Base-by-base conservation (phyloP, 53 echinoderm and acorn worm genomes). In the Henricia sp. region DNA sequence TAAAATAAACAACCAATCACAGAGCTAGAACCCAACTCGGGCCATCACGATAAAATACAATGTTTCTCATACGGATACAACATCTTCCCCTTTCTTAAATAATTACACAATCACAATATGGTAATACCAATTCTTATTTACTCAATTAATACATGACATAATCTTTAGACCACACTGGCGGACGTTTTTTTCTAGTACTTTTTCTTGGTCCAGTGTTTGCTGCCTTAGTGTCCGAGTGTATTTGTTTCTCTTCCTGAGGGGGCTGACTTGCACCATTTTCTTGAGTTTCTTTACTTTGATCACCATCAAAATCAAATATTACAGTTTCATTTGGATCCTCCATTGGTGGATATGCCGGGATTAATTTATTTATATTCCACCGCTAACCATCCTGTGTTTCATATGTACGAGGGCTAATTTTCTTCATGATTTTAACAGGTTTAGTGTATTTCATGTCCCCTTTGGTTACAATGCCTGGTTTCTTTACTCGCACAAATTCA, bases 401-500 rank as follows among this genome's bases (percentile, higher is more conserved):
- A 44, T 85, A 72, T 0, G 85, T 85, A 24, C 33, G 30, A 30
- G 85, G 30, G 50, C 44, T 37, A 16, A 85, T 48, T 62, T 34
- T 46, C 37, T 50, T 85, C 13, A 35, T 36, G 5, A 63, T 73
- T 37, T 64, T 59, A 19, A 85, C 27, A 11, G 85, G 85, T 37
- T 57, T 28, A 5, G 48, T 34, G 11, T 50, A 85, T 64, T 73
- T 85, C 37, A 51, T 64, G 27, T 66, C 68, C 5, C 71, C 72
- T 51, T 88, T 72, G 6, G 39, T 35, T 14, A 83, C 72, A 34
- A 38, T 19, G n/a, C 71, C 71, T 51, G 57, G 72, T 71, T 71
- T 83, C 36, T 71, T 52, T 35, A 83, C 50, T 72, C 83, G 37
- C 9, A 88, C 88, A 43, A 26, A 83, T 46, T 88, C 83, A 33